A percentile compares a stretch with the other conserved stretches of the same genome.
Conservation (phyloP, 1,140 invertebrate genomes). For the Tetragnatha versicolor region DNA sequence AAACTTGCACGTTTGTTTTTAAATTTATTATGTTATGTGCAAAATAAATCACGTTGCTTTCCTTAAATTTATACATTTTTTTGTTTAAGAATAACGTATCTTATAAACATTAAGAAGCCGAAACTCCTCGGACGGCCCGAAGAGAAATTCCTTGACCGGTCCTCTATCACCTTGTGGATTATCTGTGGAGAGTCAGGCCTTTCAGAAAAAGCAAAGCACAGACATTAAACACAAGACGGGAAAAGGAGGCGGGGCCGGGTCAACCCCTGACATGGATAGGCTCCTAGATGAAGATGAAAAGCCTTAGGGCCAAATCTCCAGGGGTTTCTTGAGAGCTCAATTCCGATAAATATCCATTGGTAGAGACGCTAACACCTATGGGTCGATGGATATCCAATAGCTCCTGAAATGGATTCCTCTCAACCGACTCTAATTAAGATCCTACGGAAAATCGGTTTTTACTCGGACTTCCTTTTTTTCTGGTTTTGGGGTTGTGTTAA, state of each 20-base stretch:
- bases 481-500: conserved; percentile 32
- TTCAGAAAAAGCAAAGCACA: conserved; percentile 32
- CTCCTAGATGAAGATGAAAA: conserved; percentile 54
- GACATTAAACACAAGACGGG: conserved; percentile 50
- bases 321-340: conserved; percentile 44
- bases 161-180: conserved; percentile 25
- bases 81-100: too few species aligned
- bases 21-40: too few species aligned
- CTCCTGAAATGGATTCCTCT: conserved; percentile 49
- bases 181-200: conserved; percentile 34
- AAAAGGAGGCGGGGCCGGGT: conserved; percentile 34
- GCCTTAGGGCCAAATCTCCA: conserved; percentile 31
- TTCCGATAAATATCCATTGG: conserved; percentile 54
- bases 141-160: too few species aligned
- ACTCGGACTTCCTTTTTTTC: conserved; percentile 28
- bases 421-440: conserved; percentile 54
- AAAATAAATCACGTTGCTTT: too few species aligned
- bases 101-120: too few species aligned
- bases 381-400: conserved; percentile 50
- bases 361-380: conserved; percentile 49
- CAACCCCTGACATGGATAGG: conserved; percentile 43
- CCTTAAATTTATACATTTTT: too few species aligned
- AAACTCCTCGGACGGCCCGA: too few species aligned
- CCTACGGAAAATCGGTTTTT: conserved; percentile 52
- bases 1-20: too few species aligned